Evolutionary conservation across 2,113 vertebrate species (phyloP).

Genomic region (Casuarius casuarius): DNA sequence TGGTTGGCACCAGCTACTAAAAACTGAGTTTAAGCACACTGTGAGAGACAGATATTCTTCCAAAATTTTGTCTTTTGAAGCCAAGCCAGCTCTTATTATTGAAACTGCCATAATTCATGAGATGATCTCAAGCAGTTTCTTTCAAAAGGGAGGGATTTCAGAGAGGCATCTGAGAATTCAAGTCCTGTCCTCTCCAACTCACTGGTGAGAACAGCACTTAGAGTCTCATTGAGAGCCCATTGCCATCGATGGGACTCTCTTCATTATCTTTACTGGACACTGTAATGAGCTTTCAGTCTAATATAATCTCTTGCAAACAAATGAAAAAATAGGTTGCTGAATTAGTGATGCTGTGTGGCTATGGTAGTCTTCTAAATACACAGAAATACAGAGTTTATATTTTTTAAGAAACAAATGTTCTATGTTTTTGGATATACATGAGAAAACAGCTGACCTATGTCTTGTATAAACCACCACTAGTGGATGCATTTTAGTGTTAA

Average conservation of each 20-base stretch:
- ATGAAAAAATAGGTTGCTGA: background rate
- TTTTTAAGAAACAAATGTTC: background rate
- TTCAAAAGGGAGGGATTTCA: background rate
- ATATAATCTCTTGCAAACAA: background rate
- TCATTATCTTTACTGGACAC: background rate
- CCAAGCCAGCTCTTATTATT: slow-evolving; percentile 30
- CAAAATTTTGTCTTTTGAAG: slow-evolving; percentile 63
- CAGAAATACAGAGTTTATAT: background rate
- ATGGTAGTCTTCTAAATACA: background rate
- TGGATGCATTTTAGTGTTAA: background rate
- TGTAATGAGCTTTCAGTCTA: background rate
- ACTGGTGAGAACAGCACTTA: background rate
- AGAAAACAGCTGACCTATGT: background rate
- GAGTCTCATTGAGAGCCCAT: background rate
- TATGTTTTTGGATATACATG: background rate
- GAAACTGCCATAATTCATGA: slow-evolving; percentile 16
- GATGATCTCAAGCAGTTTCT: slow-evolving; percentile 26
- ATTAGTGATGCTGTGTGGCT: background rate
- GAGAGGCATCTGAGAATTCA: slow-evolving; percentile 25
- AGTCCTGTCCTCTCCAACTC: background rate
- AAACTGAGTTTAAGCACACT: slow-evolving; percentile 39
- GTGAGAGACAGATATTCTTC: slow-evolving; percentile 40
- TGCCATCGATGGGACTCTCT: background rate
- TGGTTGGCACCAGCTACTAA: slow-evolving; percentile 31
- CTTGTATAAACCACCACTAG: background rate